Evolutionary conservation across 1,140 invertebrate species (phyloP), one percentile per base, ranked within the genome.

Genomic region (Lineus longissimus): DNA sequence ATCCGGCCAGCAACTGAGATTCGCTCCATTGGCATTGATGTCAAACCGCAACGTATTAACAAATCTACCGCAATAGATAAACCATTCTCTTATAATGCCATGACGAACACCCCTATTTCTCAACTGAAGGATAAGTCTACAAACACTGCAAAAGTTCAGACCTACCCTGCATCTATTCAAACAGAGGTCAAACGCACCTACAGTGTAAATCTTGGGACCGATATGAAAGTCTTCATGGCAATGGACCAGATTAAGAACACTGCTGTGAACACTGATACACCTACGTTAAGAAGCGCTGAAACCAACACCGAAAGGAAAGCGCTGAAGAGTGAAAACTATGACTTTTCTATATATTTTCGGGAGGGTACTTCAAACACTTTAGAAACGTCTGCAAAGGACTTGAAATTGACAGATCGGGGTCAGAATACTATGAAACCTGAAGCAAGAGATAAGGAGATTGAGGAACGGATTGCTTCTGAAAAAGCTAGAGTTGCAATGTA

Each of bases 41-140:
- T 69, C n/a, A 67, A 71, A 55, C 77, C 78, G 22, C 66, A 70
- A 15, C 61, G 66, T 6, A 65, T 65, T 11, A 73, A 74, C 41
- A 70, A 71, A 17, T 57, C 60, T 45, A 64, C 66, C 0, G 68
- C 68, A 47, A 80, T 77, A 11, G 76, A 80, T 30, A 67, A 70
- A 58, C 75, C 70, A 9, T 76, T 73, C 74, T 70, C 65, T 31
- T 33, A 77, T 6, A 78, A 81, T 64, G 65, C 65, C 15, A 62
- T 65, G 19, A 78, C 80, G 1, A 80, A 78, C 59, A 81, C 80
- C 2, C 29, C 63, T 0, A 62, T 51, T 23, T 31, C 65, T 13
- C 70, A 74, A 19, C 70, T 56, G 13, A 75, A 75, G 33, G 73
- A 76, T 59, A 77, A 76, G 55, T 69, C 73, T 2, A 75, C 72